Evolutionary conservation across 2,113 vertebrate species (phyloP), one percentile per base, ranked within the genome.

Genomic region (Athene cunicularia): DNA sequence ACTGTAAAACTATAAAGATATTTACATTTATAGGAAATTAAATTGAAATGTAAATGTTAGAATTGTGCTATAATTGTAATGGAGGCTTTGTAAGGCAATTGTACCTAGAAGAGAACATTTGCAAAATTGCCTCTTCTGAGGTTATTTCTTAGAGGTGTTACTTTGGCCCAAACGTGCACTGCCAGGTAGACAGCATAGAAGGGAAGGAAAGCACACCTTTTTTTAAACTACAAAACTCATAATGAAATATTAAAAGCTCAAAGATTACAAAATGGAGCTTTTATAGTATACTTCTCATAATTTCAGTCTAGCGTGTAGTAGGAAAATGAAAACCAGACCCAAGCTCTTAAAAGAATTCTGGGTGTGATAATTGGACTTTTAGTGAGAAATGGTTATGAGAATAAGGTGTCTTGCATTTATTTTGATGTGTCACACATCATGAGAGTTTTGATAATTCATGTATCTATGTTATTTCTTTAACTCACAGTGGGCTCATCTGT

Each of bases 391-490:
- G 2, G 4, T 76, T 94, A 70, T 70, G 58, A 37, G 45, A 76
- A n/a, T 80, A 90, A 90, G 43, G 26, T 18, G 4, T 28, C 55
- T 70, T 93, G 45, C 37, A 47, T 88, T 92, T 88, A 76, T 93
- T 96, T 73, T 72, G 45, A 53, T 82, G 28, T 88, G 35, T 43
- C 39, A 67, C 52, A 58, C 50, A 41, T 81, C 9, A 2, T 55
- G 32, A 84, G 35, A 73, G 24, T 92, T 90, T 92, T 79, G 87
- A 85, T 93, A 93, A 92, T 82, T 88, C 71, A 58, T 75, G 11
- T 93, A 58, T 73, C 74, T 64, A 67, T 60, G 39, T 24, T 92
- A 56, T 76, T 91, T 73, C 66, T 90, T 93, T 74, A 87, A 63
- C 14, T 83, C 64, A 79, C 45, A 62, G 32, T 49, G 62, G 58